Evolutionary conservation across 2,888 invertebrate genomes (phyloP), one percentile per base, ranked within the genome.

Genomic region (Endotricha flammealis): DNA sequence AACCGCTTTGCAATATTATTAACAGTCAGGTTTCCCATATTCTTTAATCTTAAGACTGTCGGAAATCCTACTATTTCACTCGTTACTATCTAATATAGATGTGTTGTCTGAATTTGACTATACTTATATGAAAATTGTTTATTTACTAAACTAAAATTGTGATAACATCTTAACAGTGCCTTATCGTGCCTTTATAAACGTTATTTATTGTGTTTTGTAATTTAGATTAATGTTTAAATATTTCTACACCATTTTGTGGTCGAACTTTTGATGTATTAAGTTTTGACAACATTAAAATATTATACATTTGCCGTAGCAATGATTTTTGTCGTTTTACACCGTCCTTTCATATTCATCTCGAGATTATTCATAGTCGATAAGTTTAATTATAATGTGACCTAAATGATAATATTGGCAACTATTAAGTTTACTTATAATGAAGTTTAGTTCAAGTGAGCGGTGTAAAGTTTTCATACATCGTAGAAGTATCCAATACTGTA

Each of bases 131-230:
- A 38, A 31, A 41, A 39, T 39, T 38, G 39, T 64, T 61, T 64
- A 69, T 68, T 60, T 64, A 63, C 58, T 62, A 68, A 68, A 66
- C 70, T 74, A 72, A 65, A 65, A 81, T 75, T 85, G 85, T 86
- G 85, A 85, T 85, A 81, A 80, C 81, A 82, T 74, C 81, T 69
- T 76, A 78, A 76, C 75, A 75, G 82, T 86, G 85, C 83, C 85
- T 86, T 79, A 78, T 75, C 78, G 82, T 86, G 85, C 83, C 82
- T 85, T 81, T 76, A 77, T 62, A 58, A 63, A 74, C 67, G 63
- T 61, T 83, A 83, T 83, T 82, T 83, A 81, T 82, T 81, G 73
- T 62, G 64, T 80, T 75, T 74, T 75, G 64, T 75, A 72, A 71
- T 71, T 76, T 74, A 80, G 76, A 69, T 72, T 69, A 73, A 74